These are phyloP conservation scores for Hemitrygon akajei DNA, from an alignment of 2,797 vertebrate species.

Conservation along the genomic window DNA sequence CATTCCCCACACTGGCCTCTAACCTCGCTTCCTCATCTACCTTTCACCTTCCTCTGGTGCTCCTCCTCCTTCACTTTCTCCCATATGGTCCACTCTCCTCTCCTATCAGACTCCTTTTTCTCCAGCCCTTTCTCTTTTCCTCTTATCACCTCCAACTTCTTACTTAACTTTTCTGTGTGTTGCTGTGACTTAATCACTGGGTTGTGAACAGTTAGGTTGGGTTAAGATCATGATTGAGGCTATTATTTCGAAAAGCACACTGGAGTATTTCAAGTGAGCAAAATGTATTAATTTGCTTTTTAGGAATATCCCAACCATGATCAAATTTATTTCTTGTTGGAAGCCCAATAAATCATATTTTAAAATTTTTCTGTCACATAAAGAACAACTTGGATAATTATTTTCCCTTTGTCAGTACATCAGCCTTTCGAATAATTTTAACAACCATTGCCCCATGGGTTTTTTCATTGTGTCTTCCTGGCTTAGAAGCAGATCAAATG, in stretches of 20 bases:
- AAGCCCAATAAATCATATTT: neutral
- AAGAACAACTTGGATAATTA: neutral
- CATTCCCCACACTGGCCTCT: no score
- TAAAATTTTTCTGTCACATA: neutral
- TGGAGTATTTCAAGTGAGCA: neutral
- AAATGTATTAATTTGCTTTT: neutral
- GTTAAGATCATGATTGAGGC: neutral
- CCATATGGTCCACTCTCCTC: no score
- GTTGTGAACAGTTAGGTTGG: neutral
- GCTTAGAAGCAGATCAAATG: neutral
- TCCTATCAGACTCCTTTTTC: no score
- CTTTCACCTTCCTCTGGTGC: no score
- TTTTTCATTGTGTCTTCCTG: neutral
- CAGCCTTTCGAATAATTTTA: neutral
- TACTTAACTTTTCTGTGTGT: no score
- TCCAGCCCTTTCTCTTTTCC: no score
- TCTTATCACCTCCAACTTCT: no score
- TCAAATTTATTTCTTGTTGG: neutral
- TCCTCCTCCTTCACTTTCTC: no score
- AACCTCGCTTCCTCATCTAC: no score
- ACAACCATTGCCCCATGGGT: neutral
- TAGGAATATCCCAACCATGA: neutral
- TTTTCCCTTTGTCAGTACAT: neutral
- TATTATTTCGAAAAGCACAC: no score
- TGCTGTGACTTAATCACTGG: neutral